Evolutionary conservation across 2,797 vertebrate genomes (phyloP).

Genomic region (Tokudaia muenninki): DNA sequence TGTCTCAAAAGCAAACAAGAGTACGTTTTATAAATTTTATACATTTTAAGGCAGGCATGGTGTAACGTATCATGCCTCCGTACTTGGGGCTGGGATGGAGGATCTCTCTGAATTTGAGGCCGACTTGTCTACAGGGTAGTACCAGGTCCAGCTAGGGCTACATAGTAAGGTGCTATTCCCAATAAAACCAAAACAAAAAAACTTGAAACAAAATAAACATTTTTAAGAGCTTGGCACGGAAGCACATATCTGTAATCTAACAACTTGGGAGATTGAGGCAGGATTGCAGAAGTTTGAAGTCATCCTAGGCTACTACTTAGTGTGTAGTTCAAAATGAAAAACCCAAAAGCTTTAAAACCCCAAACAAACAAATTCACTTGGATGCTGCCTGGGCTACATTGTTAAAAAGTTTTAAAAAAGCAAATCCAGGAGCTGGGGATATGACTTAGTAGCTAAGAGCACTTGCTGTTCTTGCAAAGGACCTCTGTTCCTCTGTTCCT

Average conservation of each 20-base stretch:
- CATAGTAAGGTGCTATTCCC: background rate
- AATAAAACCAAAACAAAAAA: background rate
- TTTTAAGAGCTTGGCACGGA: background rate
- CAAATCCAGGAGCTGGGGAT: background rate
- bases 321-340: background rate
- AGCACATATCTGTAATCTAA: background rate
- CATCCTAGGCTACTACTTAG: no score
- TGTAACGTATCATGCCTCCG: background rate
- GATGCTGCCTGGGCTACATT: background rate
- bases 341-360: background rate
- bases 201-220: background rate
- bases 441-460: background rate
- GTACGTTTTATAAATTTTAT: background rate
- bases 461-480: background rate
- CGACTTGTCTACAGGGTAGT: background rate
- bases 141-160: background rate
- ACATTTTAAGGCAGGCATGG: background rate
- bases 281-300: background rate
- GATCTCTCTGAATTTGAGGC: background rate
- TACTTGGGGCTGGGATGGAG: background rate
- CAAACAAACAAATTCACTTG: constrained; percentile 63
- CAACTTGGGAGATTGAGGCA: background rate
- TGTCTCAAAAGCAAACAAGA: background rate
- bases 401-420: background rate
- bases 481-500: no score